phyloP scores from a whole-genome alignment of 92 coral and sea anemone species.

The Metridium senile region DNA sequence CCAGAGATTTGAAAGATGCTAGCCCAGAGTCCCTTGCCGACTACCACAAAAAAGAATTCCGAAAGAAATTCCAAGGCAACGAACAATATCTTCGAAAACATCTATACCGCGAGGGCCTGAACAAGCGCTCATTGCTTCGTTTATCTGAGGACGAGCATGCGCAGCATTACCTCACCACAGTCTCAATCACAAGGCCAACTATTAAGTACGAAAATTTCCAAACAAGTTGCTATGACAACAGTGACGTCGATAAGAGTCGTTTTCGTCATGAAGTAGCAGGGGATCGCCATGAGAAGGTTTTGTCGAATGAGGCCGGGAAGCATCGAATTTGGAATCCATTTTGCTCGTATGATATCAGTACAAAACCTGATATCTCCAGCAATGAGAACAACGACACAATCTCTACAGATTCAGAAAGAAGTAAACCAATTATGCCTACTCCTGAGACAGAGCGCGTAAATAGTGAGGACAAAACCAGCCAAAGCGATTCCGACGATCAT shows the following conservation, averaged over 20 bases:
- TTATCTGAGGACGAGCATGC: slow-evolving; percentile 20
- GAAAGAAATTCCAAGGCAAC: slow-evolving; percentile 86
- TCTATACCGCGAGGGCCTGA: slow-evolving; percentile 65
- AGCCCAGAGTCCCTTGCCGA: slow-evolving; percentile 75
- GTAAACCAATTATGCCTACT: background rate
- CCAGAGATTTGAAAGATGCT: slow-evolving; percentile 47
- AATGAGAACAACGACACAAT: background rate
- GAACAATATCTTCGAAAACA: slow-evolving; percentile 86
- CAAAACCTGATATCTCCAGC: background rate
- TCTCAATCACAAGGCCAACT: slow-evolving; percentile 7
- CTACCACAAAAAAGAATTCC: slow-evolving; percentile 77
- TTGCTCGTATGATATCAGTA: background rate
- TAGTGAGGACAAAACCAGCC: background rate
- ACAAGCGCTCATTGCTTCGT: background rate
- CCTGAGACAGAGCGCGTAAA: background rate
- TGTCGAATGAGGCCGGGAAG: background rate
- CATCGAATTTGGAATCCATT: slow-evolving; percentile 10
- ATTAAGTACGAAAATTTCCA: slow-evolving; percentile 20
- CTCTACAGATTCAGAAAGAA: background rate
- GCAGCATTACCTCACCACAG: background rate
- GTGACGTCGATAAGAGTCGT: background rate
- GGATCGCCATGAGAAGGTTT: background rate
- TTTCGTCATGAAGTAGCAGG: background rate
- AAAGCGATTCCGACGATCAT: background rate
- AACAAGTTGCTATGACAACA: slow-evolving; percentile 1